Evolutionary conservation across 2,888 invertebrate species (phyloP), one percentile per base, ranked within the genome.

Genomic region (Priocnemis perturbator): DNA sequence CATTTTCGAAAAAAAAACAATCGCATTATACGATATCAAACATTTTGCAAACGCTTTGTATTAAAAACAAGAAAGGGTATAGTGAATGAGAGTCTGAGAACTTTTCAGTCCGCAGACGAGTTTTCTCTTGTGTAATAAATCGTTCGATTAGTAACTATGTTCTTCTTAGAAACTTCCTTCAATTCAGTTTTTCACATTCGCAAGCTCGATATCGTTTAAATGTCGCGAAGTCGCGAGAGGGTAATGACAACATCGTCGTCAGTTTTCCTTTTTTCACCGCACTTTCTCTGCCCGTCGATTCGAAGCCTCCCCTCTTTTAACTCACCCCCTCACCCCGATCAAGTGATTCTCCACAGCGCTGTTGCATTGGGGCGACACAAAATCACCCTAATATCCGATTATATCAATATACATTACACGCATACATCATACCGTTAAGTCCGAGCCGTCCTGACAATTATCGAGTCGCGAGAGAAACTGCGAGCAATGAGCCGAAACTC

Each of bases 341-440:
- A 11, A 37, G 37, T 11, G 37, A 37, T 37, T 37, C 37, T 37
- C 37, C 37, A 11, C 7, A 37, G 7, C 37, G 37, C 37, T 37
- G 37, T 3, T 50, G 50, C 17, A 19, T n/a, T 50, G 50, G 73
- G 73, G 74, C 62, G 74, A 63, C 68, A 56, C 65, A 65, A 50
- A 64, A 74, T 74, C 74, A 55, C 71, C 75, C 74, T 66, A 75
- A 74, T 74, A 75, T 75, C 70, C 71, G 74, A 75, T 75, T 74
- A 74, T 74, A 74, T 75, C 71, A 58, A 75, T 75, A 74, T 75
- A 68, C 67, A 59, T 60, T 60, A 20, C 60, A 57, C 53, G 52
- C 63, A 47, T 74, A 69, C 73, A 73, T 73, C 66, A 74, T 66
- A 66, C 45, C 23, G 50, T 11, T 11, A 37, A 37, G 7, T 37